Evolutionary conservation across 1,140 invertebrate genomes (phyloP), one percentile per base, ranked within the genome.

Genomic region (Steinernema khuongi): DNA sequence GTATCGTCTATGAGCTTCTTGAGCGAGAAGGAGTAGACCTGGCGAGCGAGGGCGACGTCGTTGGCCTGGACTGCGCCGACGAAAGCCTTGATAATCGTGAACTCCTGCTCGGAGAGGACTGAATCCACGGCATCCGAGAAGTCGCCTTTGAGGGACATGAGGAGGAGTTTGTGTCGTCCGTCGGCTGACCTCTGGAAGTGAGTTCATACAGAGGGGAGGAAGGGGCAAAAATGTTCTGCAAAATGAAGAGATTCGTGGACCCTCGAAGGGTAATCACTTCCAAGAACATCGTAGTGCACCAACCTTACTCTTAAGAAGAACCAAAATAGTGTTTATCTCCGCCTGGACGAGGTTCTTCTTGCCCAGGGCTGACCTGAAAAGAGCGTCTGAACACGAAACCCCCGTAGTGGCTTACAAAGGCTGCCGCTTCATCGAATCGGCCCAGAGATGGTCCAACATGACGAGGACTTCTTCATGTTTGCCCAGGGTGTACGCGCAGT

Each of bases 301-400:
- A 2, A 71, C 74, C 18, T 31, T 28, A 7, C 67, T 31, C 32
- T 67, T 44, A 7, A 73, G 14, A 11, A 75, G 22, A 30, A 72
- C 31, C 0, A 76, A 19, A 17, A 67, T 30, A 2, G 72, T 75
- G n/a, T 67, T 66, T 2, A 75, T 33, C 33, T 75, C 74, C 26
- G 72, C 33, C 7, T 75, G 43, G 17, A 70, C 67, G 18, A 75
- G 31, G 4, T 44, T 17, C 32, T 11, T 1, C n/a, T 74, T 19
- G 1, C 70, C 70, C 71, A 74, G 68, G n/a, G 41, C 7, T 41
- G 73, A 75, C 18, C 73, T 74, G 32, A 73, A 74, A n/a, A 11
- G 26, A 74, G 22, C 7, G 19, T 33, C 14, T 30, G 14, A 31
- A 22, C 29, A 69, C 68, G 26, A 60, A 19, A 2, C 2, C 7